Evolutionary conservation across 2,113 vertebrate species (phyloP), one percentile per base, ranked within the genome.

Genomic region (Phoxinus phoxinus): DNA sequence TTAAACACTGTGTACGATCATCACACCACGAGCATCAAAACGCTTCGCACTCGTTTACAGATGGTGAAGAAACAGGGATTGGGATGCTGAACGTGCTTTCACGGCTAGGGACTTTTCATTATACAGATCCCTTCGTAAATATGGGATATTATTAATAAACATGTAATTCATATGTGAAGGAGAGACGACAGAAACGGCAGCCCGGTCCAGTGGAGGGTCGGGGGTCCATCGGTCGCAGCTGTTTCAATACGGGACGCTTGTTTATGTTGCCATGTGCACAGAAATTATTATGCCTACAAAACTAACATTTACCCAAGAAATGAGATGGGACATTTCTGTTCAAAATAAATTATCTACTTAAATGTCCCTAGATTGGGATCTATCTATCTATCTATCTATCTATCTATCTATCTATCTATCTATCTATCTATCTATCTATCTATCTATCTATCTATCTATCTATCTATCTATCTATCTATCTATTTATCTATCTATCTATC

Each of bases 221-320:
- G 30, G 15, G 63, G 63, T 71, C 19, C 5, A 69, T 81, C 23
- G 41, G 80, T 51, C 81, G 8, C 65, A 83, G 81, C 65, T 58
- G 81, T 83, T 72, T 83, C 81, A 83, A 56, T 56, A 56, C 23
- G 21, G 3, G n/a, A n/a, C 12, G 21, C 65, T 25, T 71, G 1
- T 56, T 65, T 46, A 30, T 61, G 37, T 65, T 41, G 17, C 77
- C 32, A 17, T 41, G 8, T 4, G 27, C 51, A 78, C 48, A 19
- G n/a, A 79, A 58, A 79, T 78, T 56, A 77, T 77, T 65, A 27
- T 81, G 37, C 21, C 35, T 37, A 67, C n/a, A 67, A 67, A 81
- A 67, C 59, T 65, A 65, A 51, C 41, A 67, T 81, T 81, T 51
- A 21, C 23, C 59, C 21, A 65, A 59, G 78, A 27, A 65, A 63